phyloP scores from a whole-genome alignment of 2,797 vertebrate species.

The Sarcoramphus papa region DNA sequence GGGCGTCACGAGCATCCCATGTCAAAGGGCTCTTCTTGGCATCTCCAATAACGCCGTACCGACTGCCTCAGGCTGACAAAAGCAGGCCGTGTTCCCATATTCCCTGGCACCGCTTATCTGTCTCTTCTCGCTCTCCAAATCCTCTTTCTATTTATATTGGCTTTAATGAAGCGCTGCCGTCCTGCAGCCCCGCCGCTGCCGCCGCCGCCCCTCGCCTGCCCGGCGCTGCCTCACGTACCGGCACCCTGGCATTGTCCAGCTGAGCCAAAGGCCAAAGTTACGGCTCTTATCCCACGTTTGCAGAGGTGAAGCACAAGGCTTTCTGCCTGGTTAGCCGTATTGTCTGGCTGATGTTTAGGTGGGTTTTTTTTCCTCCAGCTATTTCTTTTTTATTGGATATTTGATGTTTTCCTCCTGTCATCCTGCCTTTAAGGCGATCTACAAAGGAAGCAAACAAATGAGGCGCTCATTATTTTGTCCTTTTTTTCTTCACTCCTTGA shows the following conservation, averaged over 20 bases:
- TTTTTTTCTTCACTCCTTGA: not conserved
- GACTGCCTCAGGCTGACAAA: not conserved
- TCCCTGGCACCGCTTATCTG: not conserved
- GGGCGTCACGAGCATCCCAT: accelerated
- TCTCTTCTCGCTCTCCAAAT: not conserved
- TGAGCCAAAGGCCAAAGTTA: not conserved
- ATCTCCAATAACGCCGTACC: not conserved
- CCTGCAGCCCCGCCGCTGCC: not conserved
- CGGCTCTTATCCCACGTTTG: accelerated
- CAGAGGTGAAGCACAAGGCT: not conserved
- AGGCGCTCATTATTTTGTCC: not conserved
- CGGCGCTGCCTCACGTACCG: accelerated
- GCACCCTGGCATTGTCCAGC: accelerated
- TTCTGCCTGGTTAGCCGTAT: not conserved
- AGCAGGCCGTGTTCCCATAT: not conserved
- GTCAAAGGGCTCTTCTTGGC: accelerated
- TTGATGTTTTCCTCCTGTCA: not conserved
- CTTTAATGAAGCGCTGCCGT: not conserved
- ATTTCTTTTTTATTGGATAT: not conserved
- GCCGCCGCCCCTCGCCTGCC: not conserved
- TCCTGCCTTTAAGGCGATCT: not conserved
- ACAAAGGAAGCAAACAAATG: not conserved
- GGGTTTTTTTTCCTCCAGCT: not conserved
- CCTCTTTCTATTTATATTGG: constrained; percentile 13
- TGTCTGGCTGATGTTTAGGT: not conserved